phyloP scores from a whole-genome alignment of 1,140 invertebrate species.

The Psilanteris sp. region DNA sequence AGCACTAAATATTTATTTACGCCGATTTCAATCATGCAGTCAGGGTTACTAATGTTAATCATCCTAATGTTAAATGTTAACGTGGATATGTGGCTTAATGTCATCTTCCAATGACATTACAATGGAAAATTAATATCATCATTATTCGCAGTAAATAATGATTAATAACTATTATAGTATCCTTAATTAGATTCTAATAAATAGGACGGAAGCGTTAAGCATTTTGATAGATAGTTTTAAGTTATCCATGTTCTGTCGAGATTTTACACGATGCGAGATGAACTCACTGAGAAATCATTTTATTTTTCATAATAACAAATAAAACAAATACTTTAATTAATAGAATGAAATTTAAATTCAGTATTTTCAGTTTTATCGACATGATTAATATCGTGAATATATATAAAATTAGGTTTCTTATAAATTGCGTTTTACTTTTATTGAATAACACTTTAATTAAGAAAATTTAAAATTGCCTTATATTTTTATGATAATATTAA shows the following conservation, averaged over 20 bases:
- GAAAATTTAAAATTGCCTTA: too few relatives aligned
- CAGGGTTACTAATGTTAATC: constrained; percentile 46
- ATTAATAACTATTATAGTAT: constrained; percentile 8
- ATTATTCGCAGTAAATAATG: neutral
- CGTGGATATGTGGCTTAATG: neutral
- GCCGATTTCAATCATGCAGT: constrained; percentile 27
- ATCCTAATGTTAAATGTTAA: constrained; percentile 6
- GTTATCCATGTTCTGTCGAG: neutral
- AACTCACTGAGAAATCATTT: too few relatives aligned
- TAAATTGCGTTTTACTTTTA: too few relatives aligned
- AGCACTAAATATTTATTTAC: constrained; percentile 37
- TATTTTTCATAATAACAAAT: too few relatives aligned
- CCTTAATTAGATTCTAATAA: constrained; percentile 11
- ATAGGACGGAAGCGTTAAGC: constrained; percentile 2
- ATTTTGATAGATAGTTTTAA: constrained; percentile 3
- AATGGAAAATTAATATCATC: neutral
- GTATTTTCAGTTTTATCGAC: too few relatives aligned
- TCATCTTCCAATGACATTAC: too few relatives aligned
- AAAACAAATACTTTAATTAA: too few relatives aligned
- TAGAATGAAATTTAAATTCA: too few relatives aligned
- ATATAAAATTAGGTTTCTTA: too few relatives aligned
- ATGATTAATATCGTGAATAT: too few relatives aligned
- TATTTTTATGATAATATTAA: too few relatives aligned
- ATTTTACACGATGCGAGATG: neutral
- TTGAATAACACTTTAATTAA: too few relatives aligned